Percentiles rank a stretch among this genome's conserved stretches.
These are phyloP conservation scores for Lymantria monacha DNA, from an alignment of 2,888 invertebrate genomes.

Conservation along the genomic window DNA sequence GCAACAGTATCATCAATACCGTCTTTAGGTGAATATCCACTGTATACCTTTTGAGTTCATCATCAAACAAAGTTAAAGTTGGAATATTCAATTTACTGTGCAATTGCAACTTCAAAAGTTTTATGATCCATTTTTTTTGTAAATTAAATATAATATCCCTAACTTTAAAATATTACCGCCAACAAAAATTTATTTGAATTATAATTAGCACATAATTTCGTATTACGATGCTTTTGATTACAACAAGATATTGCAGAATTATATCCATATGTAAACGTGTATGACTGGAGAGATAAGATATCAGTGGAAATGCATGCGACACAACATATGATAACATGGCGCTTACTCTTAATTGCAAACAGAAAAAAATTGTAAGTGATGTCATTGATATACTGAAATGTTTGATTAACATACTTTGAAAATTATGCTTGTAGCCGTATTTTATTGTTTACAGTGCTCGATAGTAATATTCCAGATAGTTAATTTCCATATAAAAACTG, in stretches of 20 bases:
- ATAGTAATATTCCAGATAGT: too few species aligned
- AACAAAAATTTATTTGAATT: background rate
- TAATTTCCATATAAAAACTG: too few species aligned
- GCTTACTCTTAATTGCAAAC: background rate
- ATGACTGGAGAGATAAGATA: slow-evolving; percentile 40
- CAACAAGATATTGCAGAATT: slow-evolving; percentile 18
- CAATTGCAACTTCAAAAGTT: too few species aligned
- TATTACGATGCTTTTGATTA: slow-evolving; percentile 2
- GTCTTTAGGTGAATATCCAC: too few species aligned
- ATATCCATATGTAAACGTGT: slow-evolving; percentile 24
- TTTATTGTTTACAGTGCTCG: too few species aligned
- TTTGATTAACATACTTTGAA: slow-evolving; percentile 27
- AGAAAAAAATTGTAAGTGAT: slow-evolving; percentile 9
- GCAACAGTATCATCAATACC: too few species aligned
- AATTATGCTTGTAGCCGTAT: background rate
- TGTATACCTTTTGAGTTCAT: too few species aligned
- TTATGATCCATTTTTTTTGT: too few species aligned
- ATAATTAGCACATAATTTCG: slow-evolving; percentile 2
- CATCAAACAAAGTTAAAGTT: too few species aligned
- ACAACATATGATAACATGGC: slow-evolving; percentile 18
- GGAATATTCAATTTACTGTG: too few species aligned
- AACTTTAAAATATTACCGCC: background rate
- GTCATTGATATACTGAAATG: slow-evolving; percentile 20
- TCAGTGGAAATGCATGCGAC: slow-evolving; percentile 40
- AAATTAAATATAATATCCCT: too few species aligned